Percentiles rank a stretch among this genome's conserved stretches.
Conservation (phyloP, 64 coral and sea anemone species). For the Platygyra sinensis region DNA sequence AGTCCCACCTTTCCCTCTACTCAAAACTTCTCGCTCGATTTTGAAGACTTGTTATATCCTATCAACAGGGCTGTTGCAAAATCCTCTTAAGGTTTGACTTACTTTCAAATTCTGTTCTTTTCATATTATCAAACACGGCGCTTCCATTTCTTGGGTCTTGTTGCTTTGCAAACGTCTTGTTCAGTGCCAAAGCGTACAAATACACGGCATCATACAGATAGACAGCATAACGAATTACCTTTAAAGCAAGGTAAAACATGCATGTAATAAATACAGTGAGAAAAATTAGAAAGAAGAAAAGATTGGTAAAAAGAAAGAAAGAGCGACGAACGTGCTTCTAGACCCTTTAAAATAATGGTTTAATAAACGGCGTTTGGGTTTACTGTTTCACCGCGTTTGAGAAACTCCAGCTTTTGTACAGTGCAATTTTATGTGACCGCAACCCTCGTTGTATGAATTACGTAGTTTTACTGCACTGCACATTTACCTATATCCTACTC, state of each 20-base stretch:
- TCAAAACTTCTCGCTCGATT: too few species aligned
- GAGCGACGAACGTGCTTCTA: too few species aligned
- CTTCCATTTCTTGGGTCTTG: constrained; percentile 32
- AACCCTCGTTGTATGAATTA: too few species aligned
- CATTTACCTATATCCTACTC: too few species aligned
- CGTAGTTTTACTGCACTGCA: too few species aligned
- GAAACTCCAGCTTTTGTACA: too few species aligned
- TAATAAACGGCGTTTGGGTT: too few species aligned
- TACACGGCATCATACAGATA: constrained; percentile 57
- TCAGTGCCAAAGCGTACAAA: constrained; percentile 52
- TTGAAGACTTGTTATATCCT: too few species aligned
- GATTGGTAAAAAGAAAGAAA: neutral
- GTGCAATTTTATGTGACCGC: too few species aligned
- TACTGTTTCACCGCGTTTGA: too few species aligned
- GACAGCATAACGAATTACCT: constrained; percentile 35
- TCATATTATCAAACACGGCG: constrained; percentile 26
- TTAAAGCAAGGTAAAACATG: neutral
- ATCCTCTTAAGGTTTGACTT: neutral
- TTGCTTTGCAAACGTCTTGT: constrained; percentile 39
- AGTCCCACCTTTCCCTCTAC: too few species aligned
- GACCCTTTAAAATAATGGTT: too few species aligned
- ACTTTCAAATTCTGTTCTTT: constrained; percentile 43
- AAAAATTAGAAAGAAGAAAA: neutral
- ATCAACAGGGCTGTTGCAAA: neutral
- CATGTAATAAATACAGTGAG: neutral